A percentile compares a stretch with the other conserved stretches of the same genome.
Conservation (phyloP, 2,797 vertebrate species). For the Basileuterus tristriatus region DNA sequence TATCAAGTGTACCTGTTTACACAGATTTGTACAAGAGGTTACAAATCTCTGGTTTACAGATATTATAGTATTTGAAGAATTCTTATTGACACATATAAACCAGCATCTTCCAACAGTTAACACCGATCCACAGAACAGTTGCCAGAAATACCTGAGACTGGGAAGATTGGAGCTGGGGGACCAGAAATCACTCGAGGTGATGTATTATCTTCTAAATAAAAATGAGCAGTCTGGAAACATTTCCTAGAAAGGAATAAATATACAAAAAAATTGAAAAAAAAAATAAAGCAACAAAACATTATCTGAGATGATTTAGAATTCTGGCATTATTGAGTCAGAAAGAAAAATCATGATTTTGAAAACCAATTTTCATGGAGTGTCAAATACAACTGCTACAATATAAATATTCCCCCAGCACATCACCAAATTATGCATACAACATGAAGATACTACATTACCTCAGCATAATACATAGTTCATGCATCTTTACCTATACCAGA, state of each 20-base stretch:
- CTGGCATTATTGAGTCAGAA: not conserved
- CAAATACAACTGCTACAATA: not conserved
- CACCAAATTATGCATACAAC: not conserved
- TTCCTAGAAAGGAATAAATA: conserved; percentile 77
- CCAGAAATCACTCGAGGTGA: conserved; percentile 89
- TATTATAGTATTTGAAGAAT: not conserved
- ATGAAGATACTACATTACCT: not conserved
- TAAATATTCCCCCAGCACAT: not conserved
- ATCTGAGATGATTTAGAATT: not conserved
- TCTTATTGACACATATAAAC: not conserved
- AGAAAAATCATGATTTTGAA: not conserved
- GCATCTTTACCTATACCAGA: conserved; percentile 54
- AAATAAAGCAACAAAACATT: not conserved
- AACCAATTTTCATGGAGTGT: not conserved
- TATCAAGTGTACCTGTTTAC: not conserved
- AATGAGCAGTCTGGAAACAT: conserved; percentile 98
- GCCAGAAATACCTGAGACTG: conserved; percentile 83
- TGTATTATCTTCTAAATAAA: conserved; percentile 92
- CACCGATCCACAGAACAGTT: not conserved
- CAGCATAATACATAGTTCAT: not conserved
- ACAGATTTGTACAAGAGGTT: not conserved
- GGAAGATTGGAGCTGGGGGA: conserved; percentile 77
- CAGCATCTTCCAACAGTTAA: not conserved
- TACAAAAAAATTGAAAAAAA: not conserved
- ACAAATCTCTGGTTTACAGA: not conserved